Percentiles rank a stretch among this genome's conserved stretches.
Conservation (phyloP, 2,113 vertebrate species). For the Epinephelus fuscoguttatus region DNA sequence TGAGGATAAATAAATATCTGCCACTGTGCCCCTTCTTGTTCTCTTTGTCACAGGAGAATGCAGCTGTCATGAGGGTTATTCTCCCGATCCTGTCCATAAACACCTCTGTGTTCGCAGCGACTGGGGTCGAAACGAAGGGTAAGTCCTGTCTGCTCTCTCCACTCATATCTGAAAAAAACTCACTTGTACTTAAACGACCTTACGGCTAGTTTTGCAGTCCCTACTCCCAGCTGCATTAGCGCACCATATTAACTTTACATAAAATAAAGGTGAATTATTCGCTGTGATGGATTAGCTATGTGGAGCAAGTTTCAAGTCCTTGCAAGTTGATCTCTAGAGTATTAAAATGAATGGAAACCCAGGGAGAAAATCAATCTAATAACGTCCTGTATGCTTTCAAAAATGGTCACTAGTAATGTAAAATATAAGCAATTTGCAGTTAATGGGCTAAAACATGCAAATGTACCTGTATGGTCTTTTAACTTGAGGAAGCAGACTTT, state of each 20-base stretch:
- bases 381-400: constrained; percentile 3
- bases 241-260: constrained; percentile 30
- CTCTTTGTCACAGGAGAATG: constrained; percentile 90
- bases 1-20: constrained; percentile 57
- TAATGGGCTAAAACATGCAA: constrained; percentile 50
- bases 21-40: constrained; percentile 40
- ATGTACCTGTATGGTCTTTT: constrained; percentile 23
- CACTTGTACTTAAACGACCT: constrained; percentile 3
- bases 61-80: constrained; percentile 96
- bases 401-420: constrained; percentile 3
- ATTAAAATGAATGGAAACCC: constrained; percentile 23
- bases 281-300: constrained; percentile 33
- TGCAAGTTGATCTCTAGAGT: constrained; percentile 7
- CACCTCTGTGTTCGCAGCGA: constrained; percentile 96
- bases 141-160: constrained; percentile 67
- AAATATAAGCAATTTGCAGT: constrained; percentile 48
- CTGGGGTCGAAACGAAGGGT: constrained; percentile 99
- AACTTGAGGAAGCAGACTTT: constrained; percentile 13
- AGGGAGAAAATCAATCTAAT: constrained; percentile 12
- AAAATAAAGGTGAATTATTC: constrained; percentile 35
- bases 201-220: background rate
- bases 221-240: constrained; percentile 8
- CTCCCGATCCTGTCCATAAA: constrained; percentile 91
- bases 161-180: constrained; percentile 10
- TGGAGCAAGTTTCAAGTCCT: background rate